Conservation (phyloP, 2,113 vertebrate genomes). For the Oreochromis spilurus region DNA sequence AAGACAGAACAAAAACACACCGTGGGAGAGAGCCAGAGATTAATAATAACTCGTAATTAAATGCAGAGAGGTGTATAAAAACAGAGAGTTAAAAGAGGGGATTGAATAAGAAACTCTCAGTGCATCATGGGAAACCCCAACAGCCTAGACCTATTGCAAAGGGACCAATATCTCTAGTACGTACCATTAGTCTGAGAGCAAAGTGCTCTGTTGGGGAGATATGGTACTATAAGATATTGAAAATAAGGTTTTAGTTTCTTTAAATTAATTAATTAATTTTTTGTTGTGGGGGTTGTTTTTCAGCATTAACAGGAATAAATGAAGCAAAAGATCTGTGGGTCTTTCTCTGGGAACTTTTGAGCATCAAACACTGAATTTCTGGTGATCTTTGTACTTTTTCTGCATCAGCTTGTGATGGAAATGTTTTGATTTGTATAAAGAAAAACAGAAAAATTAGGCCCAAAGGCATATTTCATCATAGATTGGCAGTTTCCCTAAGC, state of each 20-base stretch:
- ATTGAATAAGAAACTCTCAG: background rate
- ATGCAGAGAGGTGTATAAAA: background rate
- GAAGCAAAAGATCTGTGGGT: background rate
- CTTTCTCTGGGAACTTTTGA: background rate
- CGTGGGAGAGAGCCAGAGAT: background rate
- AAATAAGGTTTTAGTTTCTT: background rate
- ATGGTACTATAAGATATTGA: background rate
- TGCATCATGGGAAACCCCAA: background rate
- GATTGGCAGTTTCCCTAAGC: background rate
- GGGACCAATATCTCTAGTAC: background rate
- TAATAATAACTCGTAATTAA: background rate
- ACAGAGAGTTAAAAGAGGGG: background rate
- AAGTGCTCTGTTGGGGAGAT: background rate
- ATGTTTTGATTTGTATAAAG: background rate
- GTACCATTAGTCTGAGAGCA: background rate
- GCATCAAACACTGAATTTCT: background rate
- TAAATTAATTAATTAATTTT: background rate
- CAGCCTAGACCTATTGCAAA: background rate
- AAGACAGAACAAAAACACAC: background rate
- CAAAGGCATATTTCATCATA: background rate
- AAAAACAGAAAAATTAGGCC: background rate
- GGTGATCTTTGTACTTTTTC: background rate
- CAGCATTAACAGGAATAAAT: background rate
- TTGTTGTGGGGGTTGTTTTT: background rate
- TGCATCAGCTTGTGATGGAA: background rate